Conservation (phyloP, 2,113 vertebrate species). For the Lagopus muta region DNA sequence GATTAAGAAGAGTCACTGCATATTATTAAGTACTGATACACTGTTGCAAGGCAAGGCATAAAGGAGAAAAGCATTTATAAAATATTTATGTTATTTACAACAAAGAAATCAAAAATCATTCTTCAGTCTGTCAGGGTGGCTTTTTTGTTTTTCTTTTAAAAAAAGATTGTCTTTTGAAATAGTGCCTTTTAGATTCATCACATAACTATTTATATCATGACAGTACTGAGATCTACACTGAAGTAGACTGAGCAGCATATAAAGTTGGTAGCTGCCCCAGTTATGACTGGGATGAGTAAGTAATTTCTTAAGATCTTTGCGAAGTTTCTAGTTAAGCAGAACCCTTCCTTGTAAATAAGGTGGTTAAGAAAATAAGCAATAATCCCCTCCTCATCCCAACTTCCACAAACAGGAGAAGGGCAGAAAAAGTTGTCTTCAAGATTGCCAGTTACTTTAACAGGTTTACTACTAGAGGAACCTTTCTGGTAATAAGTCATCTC, state of each 20-base stretch:
- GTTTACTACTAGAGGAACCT: neutral
- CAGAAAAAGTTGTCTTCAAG: neutral
- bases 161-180: neutral
- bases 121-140: neutral
- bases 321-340: neutral
- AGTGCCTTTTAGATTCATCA: neutral
- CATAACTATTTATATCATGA: neutral
- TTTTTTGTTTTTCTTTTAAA: neutral
- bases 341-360: neutral
- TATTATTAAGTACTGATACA: conserved; percentile 18
- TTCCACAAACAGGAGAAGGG: neutral
- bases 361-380: neutral
- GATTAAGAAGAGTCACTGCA: conserved; percentile 22
- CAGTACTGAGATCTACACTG: neutral
- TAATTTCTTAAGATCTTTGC: neutral
- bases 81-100: conserved; percentile 53
- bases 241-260: neutral
- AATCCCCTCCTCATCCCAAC: neutral
- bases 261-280: conserved; percentile 10
- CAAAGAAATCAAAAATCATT: conserved; percentile 28
- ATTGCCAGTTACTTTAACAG: neutral
- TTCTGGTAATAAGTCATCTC: neutral
- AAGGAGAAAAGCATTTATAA: conserved; percentile 32
- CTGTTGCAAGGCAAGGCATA: neutral
- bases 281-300: neutral